These are phyloP conservation scores for Drosophila baimaii DNA, from an alignment of 1,140 invertebrate species.

Conservation along the genomic window DNA sequence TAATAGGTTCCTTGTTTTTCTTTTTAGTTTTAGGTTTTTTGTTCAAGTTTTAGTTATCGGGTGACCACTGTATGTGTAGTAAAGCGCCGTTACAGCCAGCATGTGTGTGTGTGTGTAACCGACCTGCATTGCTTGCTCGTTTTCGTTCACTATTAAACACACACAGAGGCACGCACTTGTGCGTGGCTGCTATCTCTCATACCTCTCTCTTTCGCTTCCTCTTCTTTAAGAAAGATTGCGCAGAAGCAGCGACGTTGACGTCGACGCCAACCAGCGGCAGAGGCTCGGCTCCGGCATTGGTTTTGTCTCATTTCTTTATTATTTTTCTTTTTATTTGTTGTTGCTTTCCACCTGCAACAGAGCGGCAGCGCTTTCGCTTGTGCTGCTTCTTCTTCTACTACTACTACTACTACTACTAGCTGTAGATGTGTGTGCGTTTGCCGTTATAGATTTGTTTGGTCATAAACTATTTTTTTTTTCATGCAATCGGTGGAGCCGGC, in stretches of 20 bases:
- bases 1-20: no score
- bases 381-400: slow-evolving; percentile 11
- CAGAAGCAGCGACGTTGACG: slow-evolving; percentile 11
- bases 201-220: slow-evolving; percentile 10
- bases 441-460: slow-evolving; percentile 70
- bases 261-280: neutral
- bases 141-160: slow-evolving; percentile 27
- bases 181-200: slow-evolving; percentile 49
- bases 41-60: neutral
- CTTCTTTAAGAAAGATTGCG: slow-evolving; percentile 14
- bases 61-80: slow-evolving; percentile 34
- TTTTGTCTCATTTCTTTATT: slow-evolving; percentile 14
- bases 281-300: slow-evolving; percentile 12
- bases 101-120: slow-evolving; percentile 19
- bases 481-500: slow-evolving; percentile 37
- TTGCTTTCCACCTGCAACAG: slow-evolving; percentile 66
- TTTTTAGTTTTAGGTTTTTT: neutral
- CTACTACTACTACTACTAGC: neutral
- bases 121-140: slow-evolving; percentile 45
- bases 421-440: slow-evolving; percentile 11
- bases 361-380: slow-evolving; percentile 59
- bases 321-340: slow-evolving; percentile 8
- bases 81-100: slow-evolving; percentile 54
- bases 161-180: slow-evolving; percentile 58
- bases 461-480: slow-evolving; percentile 49